Evolutionary conservation across 92 coral and sea anemone genomes (phyloP), one percentile per base, ranked within the genome.

Genomic region (Phenganax subtilis): DNA sequence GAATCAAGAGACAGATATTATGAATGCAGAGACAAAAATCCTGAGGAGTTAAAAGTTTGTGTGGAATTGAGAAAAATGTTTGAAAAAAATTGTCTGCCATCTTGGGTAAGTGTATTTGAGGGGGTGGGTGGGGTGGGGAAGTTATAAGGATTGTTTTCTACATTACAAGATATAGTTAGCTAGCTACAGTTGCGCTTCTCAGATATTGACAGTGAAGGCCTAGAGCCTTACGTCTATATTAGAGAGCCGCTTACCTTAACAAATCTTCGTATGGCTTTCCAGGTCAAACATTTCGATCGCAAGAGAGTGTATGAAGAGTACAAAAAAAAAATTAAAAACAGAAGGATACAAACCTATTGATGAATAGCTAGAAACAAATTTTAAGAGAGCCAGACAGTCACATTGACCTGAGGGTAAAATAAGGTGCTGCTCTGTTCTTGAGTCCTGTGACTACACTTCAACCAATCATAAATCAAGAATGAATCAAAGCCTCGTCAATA

Each of bases 271-370:
- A 37, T 37, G 2, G 47, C 47, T 10, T 62, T 75, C 65, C 72
- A 91, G 97, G 97, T 91, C 61, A 88, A 88, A 71, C 90, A 91
- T 76, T 91, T 91, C 82, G 91, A 92, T 73, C 87, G 90, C 81
- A 91, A 90, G 74, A 86, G 84, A 55, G 85, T 89, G 71, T 91
- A 89, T 86, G 93, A 91, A 74, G 91, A 87, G 62, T 91, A 91
- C 75, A 89, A 91, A 67, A 89, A 76, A 76, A 83, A 91, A 91
- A 75, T 85, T 91, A 47, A 91, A 91, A 57, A 81, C 84, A 8
- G 97, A 91, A 69, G 97, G 97, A 58, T 88, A 86, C 57, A 87
- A 89, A 69, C 84, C 64, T 14, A 84, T 87, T 58, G 90, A 88
- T 14, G 83, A 79, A 51, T 65, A 52, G 52, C 30, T 44, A 11